A percentile compares a stretch with the other conserved stretches of the same genome.
Evolutionary conservation across 2,797 vertebrate species (phyloP).

Genomic region (Micropoecilia bifurca): DNA sequence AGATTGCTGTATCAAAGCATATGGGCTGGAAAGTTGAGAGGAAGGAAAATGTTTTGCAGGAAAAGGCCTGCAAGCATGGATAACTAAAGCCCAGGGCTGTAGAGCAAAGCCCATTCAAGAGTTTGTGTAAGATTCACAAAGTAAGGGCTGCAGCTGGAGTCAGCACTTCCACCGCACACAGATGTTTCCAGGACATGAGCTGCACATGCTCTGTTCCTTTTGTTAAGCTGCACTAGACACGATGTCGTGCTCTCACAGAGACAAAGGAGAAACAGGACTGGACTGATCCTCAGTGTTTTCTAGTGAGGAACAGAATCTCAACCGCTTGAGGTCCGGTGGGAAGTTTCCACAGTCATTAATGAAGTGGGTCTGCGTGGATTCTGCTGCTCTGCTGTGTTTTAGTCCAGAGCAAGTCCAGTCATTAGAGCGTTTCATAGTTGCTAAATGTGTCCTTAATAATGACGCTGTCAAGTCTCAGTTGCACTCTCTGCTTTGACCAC

Average conservation of each 20-base stretch:
- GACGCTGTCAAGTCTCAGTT: not conserved
- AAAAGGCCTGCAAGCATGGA: no score
- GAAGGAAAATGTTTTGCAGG: not conserved
- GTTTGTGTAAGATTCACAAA: not conserved
- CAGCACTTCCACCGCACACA: not conserved
- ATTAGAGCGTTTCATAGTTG: not conserved
- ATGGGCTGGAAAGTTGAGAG: not conserved
- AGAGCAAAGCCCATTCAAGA: not conserved
- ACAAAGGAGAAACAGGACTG: not conserved
- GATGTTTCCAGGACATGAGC: not conserved
- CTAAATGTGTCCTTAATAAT: not conserved
- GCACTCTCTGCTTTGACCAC: constrained; percentile 40
- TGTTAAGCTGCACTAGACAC: not conserved
- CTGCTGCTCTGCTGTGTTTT: not conserved
- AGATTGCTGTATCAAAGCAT: no score
- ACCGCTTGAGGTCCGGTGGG: not conserved
- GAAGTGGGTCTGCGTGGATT: not conserved
- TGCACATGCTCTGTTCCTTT: not conserved
- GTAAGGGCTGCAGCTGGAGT: not conserved
- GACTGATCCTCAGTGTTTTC: not conserved
- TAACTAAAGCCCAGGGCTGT: no score
- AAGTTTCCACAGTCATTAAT: not conserved
- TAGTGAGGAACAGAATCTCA: not conserved
- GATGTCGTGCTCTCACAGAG: not conserved
- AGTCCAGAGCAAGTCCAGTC: not conserved